A percentile compares a stretch with the other conserved stretches of the same genome.
phyloP scores from a whole-genome alignment of 2,797 vertebrate genomes.

The Serranus cabrilla region DNA sequence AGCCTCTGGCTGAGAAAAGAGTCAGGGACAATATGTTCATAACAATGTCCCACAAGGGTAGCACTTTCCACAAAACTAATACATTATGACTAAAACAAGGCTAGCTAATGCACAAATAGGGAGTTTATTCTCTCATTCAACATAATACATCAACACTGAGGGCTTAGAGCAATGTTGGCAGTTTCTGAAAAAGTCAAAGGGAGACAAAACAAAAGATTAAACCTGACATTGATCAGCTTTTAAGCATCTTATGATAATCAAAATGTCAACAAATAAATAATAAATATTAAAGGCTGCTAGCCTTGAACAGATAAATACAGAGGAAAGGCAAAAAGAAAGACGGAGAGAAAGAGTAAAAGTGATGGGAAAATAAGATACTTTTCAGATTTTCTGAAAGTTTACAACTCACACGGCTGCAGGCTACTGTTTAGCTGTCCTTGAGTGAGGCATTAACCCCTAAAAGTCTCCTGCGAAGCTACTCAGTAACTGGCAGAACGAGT shows the following conservation, averaged over 20 bases:
- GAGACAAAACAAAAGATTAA: slow-evolving; percentile 18
- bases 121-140: slow-evolving; percentile 29
- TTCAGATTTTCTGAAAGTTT: neutral
- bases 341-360: fast-evolving
- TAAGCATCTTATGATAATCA: neutral
- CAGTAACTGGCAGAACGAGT: slow-evolving; percentile 12
- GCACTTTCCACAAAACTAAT: slow-evolving; percentile 42
- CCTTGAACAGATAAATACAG: slow-evolving; percentile 10
- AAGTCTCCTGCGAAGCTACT: slow-evolving; percentile 7
- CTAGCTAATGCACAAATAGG: slow-evolving; percentile 36
- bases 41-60: slow-evolving; percentile 50
- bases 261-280: slow-evolving; percentile 13
- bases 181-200: slow-evolving; percentile 12
- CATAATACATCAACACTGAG: slow-evolving; percentile 12
- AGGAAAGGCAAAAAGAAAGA: too few relatives aligned
- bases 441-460: slow-evolving; percentile 36
- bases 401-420: neutral
- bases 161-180: neutral
- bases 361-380: neutral
- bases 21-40: slow-evolving; percentile 55
- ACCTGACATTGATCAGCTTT: slow-evolving; percentile 8
- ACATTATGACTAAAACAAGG: slow-evolving; percentile 43
- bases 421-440: slow-evolving; percentile 28
- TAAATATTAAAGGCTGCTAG: neutral
- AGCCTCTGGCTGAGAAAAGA: slow-evolving; percentile 42